Evolutionary conservation across 2,888 invertebrate species (phyloP), one percentile per base, ranked within the genome.

Genomic region (Eupithecia vulgata): DNA sequence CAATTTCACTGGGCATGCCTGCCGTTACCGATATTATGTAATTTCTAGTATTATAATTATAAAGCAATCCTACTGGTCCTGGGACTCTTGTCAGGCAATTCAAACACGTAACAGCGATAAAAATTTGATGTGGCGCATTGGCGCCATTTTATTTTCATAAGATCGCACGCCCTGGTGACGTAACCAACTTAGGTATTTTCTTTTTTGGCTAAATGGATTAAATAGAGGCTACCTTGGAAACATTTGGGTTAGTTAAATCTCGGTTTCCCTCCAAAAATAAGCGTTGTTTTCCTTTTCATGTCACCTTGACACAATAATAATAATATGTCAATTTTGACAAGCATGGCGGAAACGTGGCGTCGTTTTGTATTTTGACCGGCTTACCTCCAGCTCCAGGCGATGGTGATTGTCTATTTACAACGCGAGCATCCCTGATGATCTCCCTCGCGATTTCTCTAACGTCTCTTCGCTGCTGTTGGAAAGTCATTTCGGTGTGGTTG

Each of bases 261-360:
- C 78, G 82, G 85, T 88, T 90, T 82, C 80, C 72, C 79, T 78
- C 75, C 81, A 84, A 85, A 89, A 87, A 86, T 13, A 84, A 12
- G 85, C 83, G 80, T 92, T 94, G 94, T 93, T 94, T 93, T 94
- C 87, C 82, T 92, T 85, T 87, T 87, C 83, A 92, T 94, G 95
- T 95, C 95, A 95, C 91, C 92, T 94, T 95, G 95, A 95, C 95
- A 88, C 92, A 91, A 90, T 82, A 88, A 90, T 82, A 91, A 90
- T 82, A 88, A 90, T 82, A 88, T 84, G 95, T 95, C 95, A 95
- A 89, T 88, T 65, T 87, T 95, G 95, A 94, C 95, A 94, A 90
- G 91, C 88, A 92, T 93, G 94, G 94, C 93, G 91, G 91, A 93
- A 94, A 94, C 94, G 94, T 94, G 94, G 94, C 94, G 94, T 94